Conservation (phyloP, 2,797 vertebrate species). For the Enteromius unitaeniatus region DNA sequence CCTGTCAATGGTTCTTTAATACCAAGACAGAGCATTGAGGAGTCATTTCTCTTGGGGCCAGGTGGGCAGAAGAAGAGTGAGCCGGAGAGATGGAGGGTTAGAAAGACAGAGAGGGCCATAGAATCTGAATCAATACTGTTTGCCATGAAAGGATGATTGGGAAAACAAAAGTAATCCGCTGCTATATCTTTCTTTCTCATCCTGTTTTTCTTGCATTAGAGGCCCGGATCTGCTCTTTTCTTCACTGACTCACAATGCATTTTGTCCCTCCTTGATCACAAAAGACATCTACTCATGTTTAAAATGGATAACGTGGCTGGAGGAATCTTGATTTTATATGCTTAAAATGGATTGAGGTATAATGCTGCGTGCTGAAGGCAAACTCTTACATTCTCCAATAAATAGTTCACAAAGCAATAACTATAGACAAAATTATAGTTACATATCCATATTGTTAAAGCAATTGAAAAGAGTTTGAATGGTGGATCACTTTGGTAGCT, state of each 20-base stretch:
- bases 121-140: constrained; percentile 83
- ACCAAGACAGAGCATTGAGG: constrained; percentile 64
- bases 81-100: constrained; percentile 28
- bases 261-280: constrained; percentile 53
- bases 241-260: constrained; percentile 48
- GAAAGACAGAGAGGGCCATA: constrained; percentile 66
- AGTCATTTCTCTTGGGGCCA: constrained; percentile 73
- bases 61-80: constrained; percentile 63
- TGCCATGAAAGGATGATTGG: constrained; percentile 76
- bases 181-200: constrained; percentile 60
- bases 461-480: constrained; percentile 22
- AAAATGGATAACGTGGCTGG: constrained; percentile 29
- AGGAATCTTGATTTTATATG: constrained; percentile 8
- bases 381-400: constrained; percentile 29
- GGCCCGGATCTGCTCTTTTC: constrained; percentile 51
- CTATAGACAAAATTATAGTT: not conserved
- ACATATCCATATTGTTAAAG: constrained; percentile 2
- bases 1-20: constrained; percentile 78
- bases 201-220: constrained; percentile 55
- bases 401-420: constrained; percentile 30
- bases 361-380: not conserved
- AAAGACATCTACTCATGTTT: constrained; percentile 34
- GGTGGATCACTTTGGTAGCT: not conserved
- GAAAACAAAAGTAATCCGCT: constrained; percentile 79
- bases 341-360: constrained; percentile 22